These are phyloP conservation scores for Cryptotis parvus DNA, from an alignment of 2,113 vertebrate genomes.

Conservation along the genomic window DNA sequence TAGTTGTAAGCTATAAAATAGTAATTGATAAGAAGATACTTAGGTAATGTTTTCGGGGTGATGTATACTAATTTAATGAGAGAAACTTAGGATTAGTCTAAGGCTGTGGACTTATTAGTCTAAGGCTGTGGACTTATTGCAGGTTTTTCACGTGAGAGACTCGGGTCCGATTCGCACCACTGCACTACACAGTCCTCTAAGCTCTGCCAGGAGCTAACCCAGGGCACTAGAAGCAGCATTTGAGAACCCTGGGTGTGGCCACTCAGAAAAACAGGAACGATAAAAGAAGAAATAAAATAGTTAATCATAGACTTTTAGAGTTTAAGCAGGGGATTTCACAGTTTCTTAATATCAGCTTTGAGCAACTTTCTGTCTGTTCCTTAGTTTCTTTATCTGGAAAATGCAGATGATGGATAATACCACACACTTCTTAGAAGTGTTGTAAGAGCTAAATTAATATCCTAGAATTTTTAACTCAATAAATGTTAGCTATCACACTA, in stretches of 20 bases:
- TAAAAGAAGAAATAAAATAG: no score
- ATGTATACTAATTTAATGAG: not conserved
- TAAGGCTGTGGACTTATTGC: no score
- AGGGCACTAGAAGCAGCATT: no score
- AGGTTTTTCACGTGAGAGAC: no score
- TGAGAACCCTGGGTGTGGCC: no score
- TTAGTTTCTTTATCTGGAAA: constrained; percentile 27
- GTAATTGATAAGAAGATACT: constrained; percentile 10
- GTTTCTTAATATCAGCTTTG: not conserved
- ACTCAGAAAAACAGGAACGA: no score
- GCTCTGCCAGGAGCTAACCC: no score
- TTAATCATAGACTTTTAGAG: not conserved
- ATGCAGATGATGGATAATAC: not conserved
- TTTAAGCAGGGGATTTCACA: not conserved
- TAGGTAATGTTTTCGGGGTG: not conserved
- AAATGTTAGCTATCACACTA: not conserved
- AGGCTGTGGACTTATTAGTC: no score
- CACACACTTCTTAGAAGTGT: constrained; percentile 3
- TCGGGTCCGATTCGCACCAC: no score
- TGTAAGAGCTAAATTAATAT: constrained; percentile 43
- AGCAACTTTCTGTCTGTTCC: no score
- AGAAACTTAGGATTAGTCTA: no score
- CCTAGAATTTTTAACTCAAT: constrained; percentile 46
- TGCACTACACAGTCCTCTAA: no score
- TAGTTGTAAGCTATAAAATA: not conserved